Evolutionary conservation across 2,888 invertebrate genomes (phyloP), one percentile per base, ranked within the genome.

Genomic region (Scaptomyza polygonia): DNA sequence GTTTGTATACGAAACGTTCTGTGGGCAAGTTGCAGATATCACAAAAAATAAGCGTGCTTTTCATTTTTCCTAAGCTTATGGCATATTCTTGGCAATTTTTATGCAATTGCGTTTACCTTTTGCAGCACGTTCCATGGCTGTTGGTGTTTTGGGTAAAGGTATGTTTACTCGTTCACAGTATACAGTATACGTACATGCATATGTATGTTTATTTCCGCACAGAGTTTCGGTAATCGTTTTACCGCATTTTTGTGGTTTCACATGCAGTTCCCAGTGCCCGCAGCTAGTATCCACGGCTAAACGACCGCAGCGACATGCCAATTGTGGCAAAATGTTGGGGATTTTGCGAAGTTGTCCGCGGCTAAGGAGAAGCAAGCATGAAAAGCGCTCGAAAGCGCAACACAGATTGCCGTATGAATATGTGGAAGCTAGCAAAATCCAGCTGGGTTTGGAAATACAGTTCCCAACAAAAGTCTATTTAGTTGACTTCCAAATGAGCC

Each of bases 261-360:
- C 55, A 72, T 77, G 72, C 72, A 68, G 59, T 84, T 62, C 79
- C 65, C 67, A 48, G 49, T 21, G 66, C 66, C 66, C 56, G 53
- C 64, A 45, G 54, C 61, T 30, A 34, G 45, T 40, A 57, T 51
- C 53, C 56, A 34, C 66, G 62, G 43, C 59, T 30, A 61, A 49
- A 55, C 57, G 40, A 64, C 79, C 76, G 42, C 84, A 67, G 52
- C 81, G 53, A 77, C 86, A 86, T 86, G 80, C 80, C 86, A 86
- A 81, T 81, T 86, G 80, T 65, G 80, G 86, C 81, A 74, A 86
- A 86, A 71, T 84, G 71, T 61, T 69, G 68, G 30, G 64, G 61
- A 63, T 72, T 53, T 72, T 65, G 47, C 54, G 39, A 53, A 42
- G 57, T 25, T 44, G 56, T 43, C 27, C 12, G 25, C 27, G 48